phyloP scores from a whole-genome alignment of 2,888 invertebrate genomes.

The Limnephilus lunatus region DNA sequence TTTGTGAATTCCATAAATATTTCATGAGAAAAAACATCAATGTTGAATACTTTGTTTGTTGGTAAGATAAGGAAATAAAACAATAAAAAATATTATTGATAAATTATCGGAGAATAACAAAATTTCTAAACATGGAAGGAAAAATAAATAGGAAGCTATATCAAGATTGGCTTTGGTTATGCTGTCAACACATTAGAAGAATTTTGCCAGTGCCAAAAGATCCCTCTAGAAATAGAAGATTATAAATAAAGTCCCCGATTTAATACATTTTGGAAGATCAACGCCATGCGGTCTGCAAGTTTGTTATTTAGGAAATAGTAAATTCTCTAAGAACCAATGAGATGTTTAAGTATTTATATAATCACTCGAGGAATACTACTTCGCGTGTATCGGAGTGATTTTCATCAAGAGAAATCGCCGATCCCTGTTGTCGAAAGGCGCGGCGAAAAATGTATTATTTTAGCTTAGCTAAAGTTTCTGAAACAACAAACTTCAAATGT shows the following conservation, averaged over 20 bases:
- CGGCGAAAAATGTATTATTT: neutral
- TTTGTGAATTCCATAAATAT: neutral
- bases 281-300: neutral
- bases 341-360: neutral
- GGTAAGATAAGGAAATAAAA: neutral
- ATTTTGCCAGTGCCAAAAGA: constrained; percentile 21
- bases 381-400: neutral
- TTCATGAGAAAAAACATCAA: neutral
- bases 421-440: neutral
- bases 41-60: neutral
- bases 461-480: neutral
- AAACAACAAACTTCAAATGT: neutral
- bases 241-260: constrained; percentile 14
- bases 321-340: neutral
- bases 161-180: neutral
- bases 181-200: constrained; percentile 14
- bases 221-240: neutral
- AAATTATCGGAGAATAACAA: neutral
- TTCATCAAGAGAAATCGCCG: neutral
- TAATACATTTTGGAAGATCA: neutral
- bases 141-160: neutral
- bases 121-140: neutral
- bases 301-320: neutral
- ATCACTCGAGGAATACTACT: neutral
- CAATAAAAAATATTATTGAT: neutral